phyloP scores from a whole-genome alignment of 2,113 vertebrate species.

The Aphyosemion australe region DNA sequence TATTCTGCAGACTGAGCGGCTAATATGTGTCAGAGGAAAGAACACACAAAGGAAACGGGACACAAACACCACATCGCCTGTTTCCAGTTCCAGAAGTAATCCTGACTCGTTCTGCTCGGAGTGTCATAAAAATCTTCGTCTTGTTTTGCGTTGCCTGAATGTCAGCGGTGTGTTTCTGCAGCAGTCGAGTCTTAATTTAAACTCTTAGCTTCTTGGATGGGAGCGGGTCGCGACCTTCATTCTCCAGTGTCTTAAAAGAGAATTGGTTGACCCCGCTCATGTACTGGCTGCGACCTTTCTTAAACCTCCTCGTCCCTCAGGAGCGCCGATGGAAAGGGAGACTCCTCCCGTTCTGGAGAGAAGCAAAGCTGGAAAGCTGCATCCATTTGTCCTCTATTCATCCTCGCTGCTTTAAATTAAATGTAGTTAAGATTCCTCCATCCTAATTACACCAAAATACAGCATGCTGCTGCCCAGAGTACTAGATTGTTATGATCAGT shows the following conservation, averaged over 20 bases:
- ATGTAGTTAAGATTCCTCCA: too few species aligned
- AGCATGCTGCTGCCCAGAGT: too few species aligned
- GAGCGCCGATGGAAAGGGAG: constrained; percentile 19
- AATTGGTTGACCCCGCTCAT: constrained; percentile 38
- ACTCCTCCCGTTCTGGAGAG: neutral
- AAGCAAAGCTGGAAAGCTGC: neutral
- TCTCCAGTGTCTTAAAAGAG: constrained; percentile 26
- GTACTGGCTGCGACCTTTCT: constrained; percentile 19
- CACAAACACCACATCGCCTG: too few species aligned
- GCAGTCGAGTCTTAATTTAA: constrained; percentile 20
- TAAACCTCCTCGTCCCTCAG: constrained; percentile 6
- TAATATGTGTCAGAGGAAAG: constrained; percentile 1
- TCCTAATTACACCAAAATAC: too few species aligned
- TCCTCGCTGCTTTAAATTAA: too few species aligned
- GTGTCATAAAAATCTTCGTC: neutral
- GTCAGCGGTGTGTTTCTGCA: neutral
- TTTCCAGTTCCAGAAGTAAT: neutral
- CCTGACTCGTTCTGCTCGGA: neutral
- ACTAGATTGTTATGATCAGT: too few species aligned
- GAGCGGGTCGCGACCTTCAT: constrained; percentile 25
- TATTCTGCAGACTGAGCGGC: constrained; percentile 2
- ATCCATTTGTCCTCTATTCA: constrained; percentile 10
- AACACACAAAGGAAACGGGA: too few species aligned
- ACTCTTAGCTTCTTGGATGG: neutral
- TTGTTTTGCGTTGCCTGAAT: neutral